Percentiles rank a stretch among this genome's conserved stretches.
These are phyloP conservation scores for Rhabditoides inermis DNA, from an alignment of 2,888 invertebrate species.

Conservation along the genomic window DNA sequence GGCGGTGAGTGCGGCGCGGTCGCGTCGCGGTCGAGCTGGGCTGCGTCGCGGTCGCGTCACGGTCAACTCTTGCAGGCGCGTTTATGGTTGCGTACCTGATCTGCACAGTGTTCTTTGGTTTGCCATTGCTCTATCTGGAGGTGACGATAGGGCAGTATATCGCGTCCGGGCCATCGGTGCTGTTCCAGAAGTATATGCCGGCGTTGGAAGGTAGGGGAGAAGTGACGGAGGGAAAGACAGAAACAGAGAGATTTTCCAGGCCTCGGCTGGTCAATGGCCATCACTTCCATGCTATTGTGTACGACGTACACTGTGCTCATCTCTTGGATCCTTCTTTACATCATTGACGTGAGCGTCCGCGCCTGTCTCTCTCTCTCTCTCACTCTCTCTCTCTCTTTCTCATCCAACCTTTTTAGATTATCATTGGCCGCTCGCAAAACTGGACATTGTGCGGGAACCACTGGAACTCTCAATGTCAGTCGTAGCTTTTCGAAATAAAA, in stretches of 20 bases:
- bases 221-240: neutral
- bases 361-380: no score
- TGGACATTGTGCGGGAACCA: no score
- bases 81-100: slow-evolving; percentile 7
- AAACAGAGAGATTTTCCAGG: slow-evolving; percentile 6
- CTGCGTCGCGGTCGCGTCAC: neutral
- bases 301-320: no score
- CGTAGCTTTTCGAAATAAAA: no score
- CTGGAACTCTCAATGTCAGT: no score
- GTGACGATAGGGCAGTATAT: slow-evolving; percentile 8
- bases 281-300: no score
- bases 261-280: slow-evolving; percentile 10
- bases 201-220: slow-evolving; percentile 10
- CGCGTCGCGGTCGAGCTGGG: neutral
- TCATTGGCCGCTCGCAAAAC: no score
- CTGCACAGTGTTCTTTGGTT: slow-evolving; percentile 6
- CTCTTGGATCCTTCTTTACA: no score
- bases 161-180: slow-evolving; percentile 2
- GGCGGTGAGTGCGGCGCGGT: slow-evolving; percentile 5
- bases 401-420: no score
- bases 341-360: no score
- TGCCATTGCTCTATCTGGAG: slow-evolving; percentile 10
- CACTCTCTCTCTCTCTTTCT: no score
- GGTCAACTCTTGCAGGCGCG: neutral
- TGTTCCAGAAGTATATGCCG: slow-evolving; percentile 5